Conservation (phyloP, 2,888 invertebrate genomes). For the Patella depressa region DNA sequence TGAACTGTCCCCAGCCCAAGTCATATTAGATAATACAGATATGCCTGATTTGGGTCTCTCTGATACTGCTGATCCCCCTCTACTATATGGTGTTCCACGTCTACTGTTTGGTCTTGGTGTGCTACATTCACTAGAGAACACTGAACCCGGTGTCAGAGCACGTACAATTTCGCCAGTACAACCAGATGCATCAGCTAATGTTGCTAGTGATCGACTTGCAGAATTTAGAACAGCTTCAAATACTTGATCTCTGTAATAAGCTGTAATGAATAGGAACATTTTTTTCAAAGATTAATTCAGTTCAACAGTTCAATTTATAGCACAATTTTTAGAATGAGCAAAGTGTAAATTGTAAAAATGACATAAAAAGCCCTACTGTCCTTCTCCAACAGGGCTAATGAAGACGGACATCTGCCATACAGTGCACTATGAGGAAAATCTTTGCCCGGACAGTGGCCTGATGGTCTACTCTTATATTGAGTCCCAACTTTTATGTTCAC, state of each 20-base stretch:
- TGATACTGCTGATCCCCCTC: slow-evolving; percentile 41
- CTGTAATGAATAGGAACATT: slow-evolving; percentile 39
- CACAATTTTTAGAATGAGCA: not conserved
- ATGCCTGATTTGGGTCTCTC: slow-evolving; percentile 59
- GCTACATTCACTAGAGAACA: slow-evolving; percentile 44
- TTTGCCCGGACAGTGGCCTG: no score
- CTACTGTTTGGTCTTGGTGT: slow-evolving; percentile 46
- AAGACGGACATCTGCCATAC: no score
- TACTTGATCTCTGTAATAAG: slow-evolving; percentile 62
- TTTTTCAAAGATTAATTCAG: not conserved
- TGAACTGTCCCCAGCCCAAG: slow-evolving; percentile 62
- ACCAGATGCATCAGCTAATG: slow-evolving; percentile 67
- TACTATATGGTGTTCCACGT: slow-evolving; percentile 28
- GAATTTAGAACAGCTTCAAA: slow-evolving; percentile 63
- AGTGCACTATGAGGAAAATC: no score
- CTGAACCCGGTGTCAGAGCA: slow-evolving; percentile 53
- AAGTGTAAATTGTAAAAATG: no score
- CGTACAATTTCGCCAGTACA: slow-evolving; percentile 64
- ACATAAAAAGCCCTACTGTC: no score
- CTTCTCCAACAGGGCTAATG: no score
- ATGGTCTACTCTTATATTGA: no score
- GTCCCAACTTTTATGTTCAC: no score
- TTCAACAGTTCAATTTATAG: not conserved
- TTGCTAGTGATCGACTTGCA: slow-evolving; percentile 62
- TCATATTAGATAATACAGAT: slow-evolving; percentile 64